Percentiles rank a stretch among this genome's conserved stretches.
These are phyloP conservation scores for Acanthisitta chloris DNA, from an alignment of 2,113 vertebrate species.

Conservation along the genomic window DNA sequence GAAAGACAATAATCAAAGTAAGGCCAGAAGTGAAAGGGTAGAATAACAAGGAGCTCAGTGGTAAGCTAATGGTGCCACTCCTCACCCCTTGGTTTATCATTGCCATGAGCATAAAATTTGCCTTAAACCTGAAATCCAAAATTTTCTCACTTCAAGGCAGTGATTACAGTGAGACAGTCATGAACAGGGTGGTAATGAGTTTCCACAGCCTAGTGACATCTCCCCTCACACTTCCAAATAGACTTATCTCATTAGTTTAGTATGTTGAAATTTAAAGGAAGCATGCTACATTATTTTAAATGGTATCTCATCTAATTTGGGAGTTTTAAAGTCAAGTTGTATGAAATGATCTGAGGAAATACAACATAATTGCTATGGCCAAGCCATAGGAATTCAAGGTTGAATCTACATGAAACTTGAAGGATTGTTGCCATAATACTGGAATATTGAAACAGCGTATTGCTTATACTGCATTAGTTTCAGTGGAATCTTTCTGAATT, in stretches of 20 bases:
- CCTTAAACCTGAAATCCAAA: background rate
- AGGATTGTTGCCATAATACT: background rate
- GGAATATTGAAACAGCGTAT: background rate
- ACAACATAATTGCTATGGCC: background rate
- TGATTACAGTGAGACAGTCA: background rate
- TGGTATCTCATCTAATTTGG: background rate
- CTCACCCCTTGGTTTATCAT: background rate
- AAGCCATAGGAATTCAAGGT: background rate
- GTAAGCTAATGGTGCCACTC: background rate
- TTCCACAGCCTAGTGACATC: background rate
- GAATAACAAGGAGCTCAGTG: background rate
- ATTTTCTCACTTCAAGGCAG: background rate
- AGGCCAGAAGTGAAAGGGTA: background rate
- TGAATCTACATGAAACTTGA: background rate
- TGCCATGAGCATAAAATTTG: background rate
- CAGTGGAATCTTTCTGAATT: background rate
- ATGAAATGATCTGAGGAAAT: background rate
- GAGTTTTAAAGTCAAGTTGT: background rate
- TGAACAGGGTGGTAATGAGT: background rate
- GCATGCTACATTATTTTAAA: background rate
- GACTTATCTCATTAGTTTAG: background rate
- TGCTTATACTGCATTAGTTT: background rate
- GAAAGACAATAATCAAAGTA: background rate
- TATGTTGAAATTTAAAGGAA: background rate
- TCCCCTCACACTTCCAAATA: background rate